Percentiles rank a stretch among this genome's conserved stretches.
phyloP scores from a whole-genome alignment of 2,797 vertebrate genomes.

The Philypnodon macrostomus region DNA sequence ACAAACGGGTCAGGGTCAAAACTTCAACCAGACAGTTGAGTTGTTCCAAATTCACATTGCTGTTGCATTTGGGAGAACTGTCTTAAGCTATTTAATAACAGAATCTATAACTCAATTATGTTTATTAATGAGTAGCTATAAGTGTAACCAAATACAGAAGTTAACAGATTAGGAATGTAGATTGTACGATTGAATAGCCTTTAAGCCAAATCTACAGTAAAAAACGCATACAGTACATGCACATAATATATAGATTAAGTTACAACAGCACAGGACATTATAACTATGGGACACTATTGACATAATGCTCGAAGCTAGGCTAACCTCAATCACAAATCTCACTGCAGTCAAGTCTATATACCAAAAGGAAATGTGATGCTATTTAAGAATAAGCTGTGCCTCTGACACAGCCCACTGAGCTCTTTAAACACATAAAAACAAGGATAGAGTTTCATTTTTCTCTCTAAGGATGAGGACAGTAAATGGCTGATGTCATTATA shows the following conservation, averaged over 20 bases:
- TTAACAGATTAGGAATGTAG: not conserved
- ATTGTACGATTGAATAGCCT: too few relatives aligned
- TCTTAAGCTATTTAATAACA: too few relatives aligned
- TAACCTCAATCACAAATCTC: conserved; percentile 1
- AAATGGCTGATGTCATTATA: conserved; percentile 1
- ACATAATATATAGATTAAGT: not conserved
- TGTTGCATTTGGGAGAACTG: too few relatives aligned
- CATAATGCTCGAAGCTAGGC: not conserved
- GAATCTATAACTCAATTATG: too few relatives aligned
- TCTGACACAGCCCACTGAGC: not conserved
- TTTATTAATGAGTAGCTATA: too few relatives aligned
- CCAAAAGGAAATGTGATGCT: conserved; percentile 3
- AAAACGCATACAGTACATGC: too few relatives aligned
- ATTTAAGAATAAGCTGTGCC: not conserved
- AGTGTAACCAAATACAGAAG: not conserved
- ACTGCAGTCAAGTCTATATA: not conserved
- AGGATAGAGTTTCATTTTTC: conserved; percentile 2
- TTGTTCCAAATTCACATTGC: too few relatives aligned
- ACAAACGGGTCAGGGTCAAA: conserved; percentile 12
- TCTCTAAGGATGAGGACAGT: conserved; percentile 2
- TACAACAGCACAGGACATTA: not conserved
- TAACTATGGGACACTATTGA: not conserved
- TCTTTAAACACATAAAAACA: not conserved
- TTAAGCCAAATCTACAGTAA: too few relatives aligned
- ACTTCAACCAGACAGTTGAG: too few relatives aligned